phyloP scores from a whole-genome alignment of 2,113 vertebrate genomes.

The Cepphus grylle region DNA sequence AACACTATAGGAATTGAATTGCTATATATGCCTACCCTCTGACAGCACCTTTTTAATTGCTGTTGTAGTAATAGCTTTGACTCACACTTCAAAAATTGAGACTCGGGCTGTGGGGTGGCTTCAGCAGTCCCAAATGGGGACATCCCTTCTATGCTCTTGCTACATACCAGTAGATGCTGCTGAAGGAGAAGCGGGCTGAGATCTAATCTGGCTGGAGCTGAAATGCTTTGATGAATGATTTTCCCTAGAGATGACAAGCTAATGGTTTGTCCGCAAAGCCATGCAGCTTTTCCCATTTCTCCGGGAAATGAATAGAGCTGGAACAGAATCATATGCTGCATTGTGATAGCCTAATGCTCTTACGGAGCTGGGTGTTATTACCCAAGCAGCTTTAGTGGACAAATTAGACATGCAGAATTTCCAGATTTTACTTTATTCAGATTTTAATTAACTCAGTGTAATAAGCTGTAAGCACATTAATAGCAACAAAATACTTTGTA shows the following conservation, averaged over 20 bases:
- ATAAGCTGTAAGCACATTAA: slow-evolving; percentile 79
- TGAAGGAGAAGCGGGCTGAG: background rate
- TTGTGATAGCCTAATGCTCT: slow-evolving; percentile 69
- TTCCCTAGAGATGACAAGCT: slow-evolving; percentile 19
- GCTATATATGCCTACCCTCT: background rate
- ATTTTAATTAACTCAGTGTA: slow-evolving; percentile 79
- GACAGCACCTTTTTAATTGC: background rate
- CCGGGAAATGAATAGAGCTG: slow-evolving; percentile 27
- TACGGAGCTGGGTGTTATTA: slow-evolving; percentile 55
- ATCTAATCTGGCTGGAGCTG: slow-evolving; percentile 19
- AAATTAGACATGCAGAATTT: slow-evolving; percentile 73
- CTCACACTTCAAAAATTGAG: background rate
- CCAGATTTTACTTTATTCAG: slow-evolving; percentile 67
- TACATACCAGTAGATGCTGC: background rate
- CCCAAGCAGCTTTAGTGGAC: slow-evolving; percentile 56
- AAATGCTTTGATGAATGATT: background rate
- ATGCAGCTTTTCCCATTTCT: slow-evolving; percentile 12
- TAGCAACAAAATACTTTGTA: slow-evolving; percentile 67
- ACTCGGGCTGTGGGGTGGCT: background rate
- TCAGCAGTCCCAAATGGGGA: background rate
- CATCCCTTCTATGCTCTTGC: background rate
- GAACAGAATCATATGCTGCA: slow-evolving; percentile 36
- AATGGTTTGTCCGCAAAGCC: slow-evolving; percentile 25
- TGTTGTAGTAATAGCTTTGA: background rate
- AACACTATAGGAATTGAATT: accelerated